Conservation (phyloP, 2,113 vertebrate genomes). For the Cavia porcellus region DNA sequence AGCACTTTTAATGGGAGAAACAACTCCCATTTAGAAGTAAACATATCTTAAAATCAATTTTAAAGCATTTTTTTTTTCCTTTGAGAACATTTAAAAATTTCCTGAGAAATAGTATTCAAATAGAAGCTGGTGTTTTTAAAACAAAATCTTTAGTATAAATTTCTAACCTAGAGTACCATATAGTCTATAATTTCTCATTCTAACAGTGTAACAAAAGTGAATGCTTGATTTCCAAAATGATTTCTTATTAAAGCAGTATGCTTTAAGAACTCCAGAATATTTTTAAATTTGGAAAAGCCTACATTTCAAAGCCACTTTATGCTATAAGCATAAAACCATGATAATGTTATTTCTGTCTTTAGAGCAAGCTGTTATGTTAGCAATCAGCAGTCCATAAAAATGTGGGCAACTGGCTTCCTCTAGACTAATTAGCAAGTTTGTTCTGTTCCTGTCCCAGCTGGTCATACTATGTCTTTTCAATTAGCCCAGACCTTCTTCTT, state of each 20-base stretch:
- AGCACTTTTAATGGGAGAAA: background rate
- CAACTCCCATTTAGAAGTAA: conserved; percentile 10
- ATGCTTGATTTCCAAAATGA: background rate
- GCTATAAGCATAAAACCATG: conserved; percentile 45
- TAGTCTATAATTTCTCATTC: conserved; percentile 56
- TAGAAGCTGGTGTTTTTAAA: conserved; percentile 63
- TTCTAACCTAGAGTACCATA: background rate
- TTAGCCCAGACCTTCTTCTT: conserved; percentile 56
- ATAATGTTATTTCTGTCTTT: conserved; percentile 63
- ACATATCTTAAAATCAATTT: conserved; percentile 37
- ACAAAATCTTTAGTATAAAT: conserved; percentile 53
- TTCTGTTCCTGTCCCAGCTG: conserved; percentile 65
- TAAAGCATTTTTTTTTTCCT: conserved; percentile 1
- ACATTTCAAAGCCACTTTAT: conserved; percentile 29
- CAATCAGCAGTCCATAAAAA: conserved; percentile 75
- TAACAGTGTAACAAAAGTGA: conserved; percentile 15
- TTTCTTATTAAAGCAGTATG: conserved; percentile 54
- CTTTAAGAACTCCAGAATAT: conserved; percentile 31
- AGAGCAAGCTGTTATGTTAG: conserved; percentile 68
- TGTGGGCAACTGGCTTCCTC: conserved; percentile 68
- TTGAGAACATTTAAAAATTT: conserved; percentile 49
- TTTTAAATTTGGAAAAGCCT: conserved; percentile 52
- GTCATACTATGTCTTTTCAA: conserved; percentile 51
- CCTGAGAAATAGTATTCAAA: conserved; percentile 36
- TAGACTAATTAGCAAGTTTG: conserved; percentile 72